phyloP scores from a whole-genome alignment of 2,797 vertebrate genomes.

The Ctenosaura bakeri region DNA sequence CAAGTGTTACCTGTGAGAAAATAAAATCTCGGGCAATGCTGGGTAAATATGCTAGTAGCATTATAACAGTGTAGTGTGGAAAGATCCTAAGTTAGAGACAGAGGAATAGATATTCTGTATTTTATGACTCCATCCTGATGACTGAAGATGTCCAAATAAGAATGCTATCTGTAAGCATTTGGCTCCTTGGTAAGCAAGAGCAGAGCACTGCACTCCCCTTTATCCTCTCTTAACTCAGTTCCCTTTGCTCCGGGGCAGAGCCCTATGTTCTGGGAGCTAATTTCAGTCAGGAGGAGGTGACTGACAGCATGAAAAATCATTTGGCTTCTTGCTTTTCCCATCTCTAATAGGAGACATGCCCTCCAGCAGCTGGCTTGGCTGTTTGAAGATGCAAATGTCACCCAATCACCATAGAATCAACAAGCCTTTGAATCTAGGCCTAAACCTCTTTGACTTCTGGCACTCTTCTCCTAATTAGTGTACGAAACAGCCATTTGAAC shows the following conservation, averaged over 20 bases:
- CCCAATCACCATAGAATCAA: slow-evolving; percentile 23
- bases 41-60: too few species aligned
- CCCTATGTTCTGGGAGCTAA: neutral
- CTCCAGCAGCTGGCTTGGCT: slow-evolving; percentile 33
- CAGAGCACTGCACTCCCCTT: neutral
- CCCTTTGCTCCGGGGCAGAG: neutral
- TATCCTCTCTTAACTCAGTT: neutral
- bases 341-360: slow-evolving; percentile 17
- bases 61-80: too few species aligned
- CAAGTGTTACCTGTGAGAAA: too few species aligned
- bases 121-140: neutral
- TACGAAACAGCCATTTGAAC: slow-evolving; percentile 38
- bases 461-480: slow-evolving; percentile 16
- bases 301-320: neutral
- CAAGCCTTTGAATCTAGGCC: slow-evolving; percentile 34
- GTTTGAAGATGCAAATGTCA: neutral
- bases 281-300: neutral
- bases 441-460: slow-evolving; percentile 29
- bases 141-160: neutral
- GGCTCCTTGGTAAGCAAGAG: neutral
- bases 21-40: too few species aligned
- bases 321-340: neutral
- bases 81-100: too few species aligned
- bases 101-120: neutral
- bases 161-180: neutral